These are phyloP conservation scores for Pristionchus entomophagus DNA, from an alignment of 2,888 invertebrate species.

Conservation along the genomic window DNA sequence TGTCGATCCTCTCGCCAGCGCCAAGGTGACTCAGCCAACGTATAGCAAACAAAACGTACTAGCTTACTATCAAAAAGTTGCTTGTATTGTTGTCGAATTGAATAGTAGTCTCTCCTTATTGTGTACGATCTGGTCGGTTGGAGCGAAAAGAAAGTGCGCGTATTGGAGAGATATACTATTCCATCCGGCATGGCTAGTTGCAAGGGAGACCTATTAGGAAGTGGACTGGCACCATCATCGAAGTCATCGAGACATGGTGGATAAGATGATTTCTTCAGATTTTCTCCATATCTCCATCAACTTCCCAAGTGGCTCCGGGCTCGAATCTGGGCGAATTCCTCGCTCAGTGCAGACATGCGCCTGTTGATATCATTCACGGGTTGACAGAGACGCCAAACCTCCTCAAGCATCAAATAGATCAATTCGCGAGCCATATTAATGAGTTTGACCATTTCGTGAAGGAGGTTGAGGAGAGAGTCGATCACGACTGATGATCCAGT, in stretches of 20 bases:
- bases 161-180: no score
- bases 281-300: constrained; percentile 19
- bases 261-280: not conserved
- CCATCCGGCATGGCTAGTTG: no score
- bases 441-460: constrained; percentile 43
- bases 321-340: constrained; percentile 45
- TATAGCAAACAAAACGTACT: not conserved
- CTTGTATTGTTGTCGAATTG: not conserved
- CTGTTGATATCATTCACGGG: not conserved
- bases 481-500: not conserved
- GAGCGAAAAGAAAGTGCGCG: no score
- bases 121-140: no score
- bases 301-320: not conserved
- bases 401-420: constrained; percentile 34
- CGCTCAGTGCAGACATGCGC: constrained; percentile 33
- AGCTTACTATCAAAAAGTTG: not conserved
- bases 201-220: no score
- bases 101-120: not conserved
- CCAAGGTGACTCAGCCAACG: constrained; percentile 36
- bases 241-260: no score
- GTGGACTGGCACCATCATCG: no score
- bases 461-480: constrained; percentile 44
- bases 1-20: constrained; percentile 3
- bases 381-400: not conserved
- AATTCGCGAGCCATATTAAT: constrained; percentile 1